A percentile compares a stretch with the other conserved stretches of the same genome.
Conservation (phyloP, 2,888 invertebrate species). For the Nipponacmea schrenckii region DNA sequence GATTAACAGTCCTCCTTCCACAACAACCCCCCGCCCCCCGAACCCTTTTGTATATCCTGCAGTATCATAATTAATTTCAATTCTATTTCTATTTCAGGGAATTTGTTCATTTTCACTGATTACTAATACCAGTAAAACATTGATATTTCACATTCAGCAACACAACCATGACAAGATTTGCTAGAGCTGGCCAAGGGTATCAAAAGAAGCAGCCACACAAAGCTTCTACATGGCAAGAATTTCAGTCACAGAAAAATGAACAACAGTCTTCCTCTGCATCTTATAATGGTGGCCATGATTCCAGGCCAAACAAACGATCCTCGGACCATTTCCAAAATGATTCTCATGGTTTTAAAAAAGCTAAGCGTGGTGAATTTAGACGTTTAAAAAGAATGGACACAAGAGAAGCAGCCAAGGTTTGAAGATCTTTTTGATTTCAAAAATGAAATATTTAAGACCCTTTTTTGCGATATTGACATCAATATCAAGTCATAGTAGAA, state of each 20-base stretch:
- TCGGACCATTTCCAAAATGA: background rate
- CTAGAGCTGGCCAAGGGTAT: conserved; percentile 34
- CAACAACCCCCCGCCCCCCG: too few species aligned
- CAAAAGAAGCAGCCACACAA: conserved; percentile 44
- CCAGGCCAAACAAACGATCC: background rate
- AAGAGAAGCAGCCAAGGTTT: conserved; percentile 38
- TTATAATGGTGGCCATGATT: background rate
- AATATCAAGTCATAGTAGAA: too few species aligned
- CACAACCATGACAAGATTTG: conserved; percentile 49
- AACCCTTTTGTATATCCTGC: too few species aligned
- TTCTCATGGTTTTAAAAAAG: conserved; percentile 34
- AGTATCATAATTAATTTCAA: too few species aligned
- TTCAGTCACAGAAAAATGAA: conserved; percentile 25
- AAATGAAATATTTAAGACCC: too few species aligned
- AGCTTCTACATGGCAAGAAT: conserved; percentile 43
- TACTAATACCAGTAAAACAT: too few species aligned
- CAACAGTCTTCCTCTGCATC: background rate
- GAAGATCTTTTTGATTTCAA: background rate
- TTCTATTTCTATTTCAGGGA: too few species aligned
- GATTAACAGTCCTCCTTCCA: too few species aligned
- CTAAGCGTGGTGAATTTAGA: conserved; percentile 43
- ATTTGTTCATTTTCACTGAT: too few species aligned
- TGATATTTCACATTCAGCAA: too few species aligned
- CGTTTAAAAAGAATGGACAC: conserved; percentile 43
- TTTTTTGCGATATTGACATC: too few species aligned